A percentile compares a stretch with the other conserved stretches of the same genome.
These are phyloP conservation scores for Dicentrarchus labrax DNA, from an alignment of 2,113 vertebrate genomes.

Conservation along the genomic window DNA sequence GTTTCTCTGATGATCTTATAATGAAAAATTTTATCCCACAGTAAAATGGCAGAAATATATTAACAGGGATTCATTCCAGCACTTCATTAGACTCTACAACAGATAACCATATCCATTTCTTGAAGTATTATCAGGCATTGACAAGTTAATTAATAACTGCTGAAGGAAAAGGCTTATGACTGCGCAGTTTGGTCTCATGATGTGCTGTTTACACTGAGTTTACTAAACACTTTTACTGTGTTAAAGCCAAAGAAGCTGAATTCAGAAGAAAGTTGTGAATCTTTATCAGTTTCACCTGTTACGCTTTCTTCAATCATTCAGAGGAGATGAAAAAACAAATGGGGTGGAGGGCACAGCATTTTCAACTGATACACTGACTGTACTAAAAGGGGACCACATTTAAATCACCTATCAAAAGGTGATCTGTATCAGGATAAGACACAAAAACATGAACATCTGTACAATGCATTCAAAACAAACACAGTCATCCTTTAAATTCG, in stretches of 20 bases:
- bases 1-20: background rate
- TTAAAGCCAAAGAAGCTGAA: background rate
- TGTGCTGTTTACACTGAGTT: background rate
- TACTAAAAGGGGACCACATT: background rate
- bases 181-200: background rate
- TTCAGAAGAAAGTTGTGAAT: background rate
- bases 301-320: background rate
- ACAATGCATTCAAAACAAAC: background rate
- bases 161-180: background rate
- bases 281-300: background rate
- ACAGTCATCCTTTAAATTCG: background rate
- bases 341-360: background rate
- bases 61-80: background rate
- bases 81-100: background rate
- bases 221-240: background rate
- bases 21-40: background rate
- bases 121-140: background rate
- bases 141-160: constrained; percentile 16
- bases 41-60: background rate
- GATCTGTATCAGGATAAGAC: background rate
- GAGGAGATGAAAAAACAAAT: background rate
- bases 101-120: background rate
- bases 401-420: too few species aligned
- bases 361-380: background rate
- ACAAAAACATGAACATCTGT: background rate